phyloP scores from a whole-genome alignment of 2,113 vertebrate genomes.

The Ciconia stormi region DNA sequence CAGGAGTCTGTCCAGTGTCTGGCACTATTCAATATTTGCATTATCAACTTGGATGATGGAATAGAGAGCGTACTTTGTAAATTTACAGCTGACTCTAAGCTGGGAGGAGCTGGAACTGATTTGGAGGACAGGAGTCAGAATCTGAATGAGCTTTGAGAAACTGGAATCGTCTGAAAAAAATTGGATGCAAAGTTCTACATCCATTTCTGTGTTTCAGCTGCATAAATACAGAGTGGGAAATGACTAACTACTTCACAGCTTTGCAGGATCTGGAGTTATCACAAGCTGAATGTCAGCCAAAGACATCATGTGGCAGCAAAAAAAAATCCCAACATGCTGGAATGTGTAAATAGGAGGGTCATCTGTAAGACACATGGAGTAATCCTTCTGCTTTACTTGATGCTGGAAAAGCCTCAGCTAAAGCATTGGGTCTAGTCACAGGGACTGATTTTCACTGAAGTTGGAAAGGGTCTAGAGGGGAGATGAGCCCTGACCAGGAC shows the following conservation, averaged over 20 bases:
- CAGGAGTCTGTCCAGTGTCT: neutral
- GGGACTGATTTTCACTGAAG: neutral
- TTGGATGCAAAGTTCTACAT: neutral
- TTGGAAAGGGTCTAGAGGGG: neutral
- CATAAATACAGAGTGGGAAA: neutral
- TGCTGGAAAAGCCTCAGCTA: neutral
- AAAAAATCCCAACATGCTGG: neutral
- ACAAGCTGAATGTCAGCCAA: constrained; percentile 12
- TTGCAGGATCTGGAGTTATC: neutral
- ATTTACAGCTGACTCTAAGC: neutral
- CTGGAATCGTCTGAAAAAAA: neutral
- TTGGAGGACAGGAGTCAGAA: neutral
- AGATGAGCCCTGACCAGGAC: neutral
- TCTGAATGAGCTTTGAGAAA: neutral
- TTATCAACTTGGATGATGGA: neutral
- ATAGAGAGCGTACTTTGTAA: neutral
- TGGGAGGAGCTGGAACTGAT: neutral
- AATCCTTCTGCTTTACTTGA: neutral
- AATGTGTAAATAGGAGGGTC: neutral
- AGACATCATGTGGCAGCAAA: neutral
- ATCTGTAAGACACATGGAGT: neutral
- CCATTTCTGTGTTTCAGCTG: constrained; percentile 8
- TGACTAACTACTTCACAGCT: neutral
- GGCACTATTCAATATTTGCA: constrained; percentile 1
- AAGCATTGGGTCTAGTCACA: neutral